phyloP scores from a whole-genome alignment of 2,113 vertebrate species.

The Amblyornis subalaris region DNA sequence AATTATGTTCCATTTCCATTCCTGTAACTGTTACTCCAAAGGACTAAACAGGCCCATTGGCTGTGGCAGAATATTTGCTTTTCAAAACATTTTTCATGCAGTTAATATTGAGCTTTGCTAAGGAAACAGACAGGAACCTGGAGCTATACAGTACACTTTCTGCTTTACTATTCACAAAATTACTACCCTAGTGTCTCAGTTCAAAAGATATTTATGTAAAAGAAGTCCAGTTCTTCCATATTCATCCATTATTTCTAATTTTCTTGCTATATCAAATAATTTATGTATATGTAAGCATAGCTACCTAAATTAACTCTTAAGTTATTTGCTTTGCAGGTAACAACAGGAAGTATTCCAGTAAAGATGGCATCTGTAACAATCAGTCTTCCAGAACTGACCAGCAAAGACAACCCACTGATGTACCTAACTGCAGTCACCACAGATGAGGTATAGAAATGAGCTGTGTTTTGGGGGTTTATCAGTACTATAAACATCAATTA shows the following conservation, averaged over 20 bases:
- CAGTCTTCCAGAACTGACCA: conserved; percentile 75
- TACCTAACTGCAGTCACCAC: conserved; percentile 78
- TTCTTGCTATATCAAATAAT: background rate
- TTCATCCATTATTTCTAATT: background rate
- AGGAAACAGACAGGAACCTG: background rate
- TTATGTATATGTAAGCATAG: background rate
- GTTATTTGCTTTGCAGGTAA: conserved; percentile 69
- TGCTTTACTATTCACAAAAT: background rate
- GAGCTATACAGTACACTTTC: background rate
- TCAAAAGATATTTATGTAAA: background rate
- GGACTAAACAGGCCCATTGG: background rate
- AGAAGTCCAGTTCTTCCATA: background rate
- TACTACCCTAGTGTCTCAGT: background rate
- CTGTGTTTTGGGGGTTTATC: background rate
- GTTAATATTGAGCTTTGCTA: background rate
- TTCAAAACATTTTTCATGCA: background rate
- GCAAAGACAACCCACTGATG: conserved; percentile 78
- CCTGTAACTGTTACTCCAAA: background rate
- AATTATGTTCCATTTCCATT: conserved; percentile 16
- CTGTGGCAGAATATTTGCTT: background rate
- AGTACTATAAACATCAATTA: background rate
- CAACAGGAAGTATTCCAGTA: conserved; percentile 78
- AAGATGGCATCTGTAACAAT: conserved; percentile 77
- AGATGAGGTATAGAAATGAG: conserved; percentile 66
- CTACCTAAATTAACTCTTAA: background rate